Conservation (phyloP, 2,888 invertebrate species). For the Bhutanitis thaidina region DNA sequence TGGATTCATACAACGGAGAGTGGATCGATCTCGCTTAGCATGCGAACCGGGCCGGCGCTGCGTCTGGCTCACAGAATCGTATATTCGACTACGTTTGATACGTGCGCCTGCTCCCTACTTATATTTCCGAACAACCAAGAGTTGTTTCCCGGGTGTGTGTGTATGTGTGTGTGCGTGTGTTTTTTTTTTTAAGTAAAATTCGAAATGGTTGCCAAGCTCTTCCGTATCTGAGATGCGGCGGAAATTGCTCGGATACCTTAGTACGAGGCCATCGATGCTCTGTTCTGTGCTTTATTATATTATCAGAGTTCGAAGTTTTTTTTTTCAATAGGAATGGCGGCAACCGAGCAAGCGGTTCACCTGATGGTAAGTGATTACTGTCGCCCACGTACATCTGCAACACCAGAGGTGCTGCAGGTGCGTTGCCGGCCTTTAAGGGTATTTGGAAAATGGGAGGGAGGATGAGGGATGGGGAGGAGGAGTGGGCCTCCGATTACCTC, state of each 20-base stretch:
- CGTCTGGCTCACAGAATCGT: conserved; percentile 37
- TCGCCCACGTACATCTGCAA: no score
- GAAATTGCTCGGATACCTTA: conserved; percentile 43
- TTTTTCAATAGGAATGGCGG: no score
- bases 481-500: no score
- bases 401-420: no score
- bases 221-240: conserved; percentile 36
- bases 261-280: conserved; percentile 1
- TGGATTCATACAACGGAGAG: conserved; percentile 15
- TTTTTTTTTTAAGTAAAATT: conserved; percentile 34
- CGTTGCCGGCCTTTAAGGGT: no score
- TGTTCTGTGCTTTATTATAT: no score
- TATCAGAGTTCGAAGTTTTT: no score
- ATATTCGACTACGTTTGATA: conserved; percentile 37
- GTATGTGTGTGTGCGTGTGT: no score
- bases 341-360: no score
- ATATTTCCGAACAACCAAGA: conserved; percentile 44
- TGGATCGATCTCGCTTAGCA: conserved; percentile 40
- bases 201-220: conserved; percentile 47
- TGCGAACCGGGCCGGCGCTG: conserved; percentile 33
- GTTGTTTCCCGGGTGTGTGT: conserved; percentile 36
- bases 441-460: no score
- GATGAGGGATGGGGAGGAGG: no score
- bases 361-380: no score
- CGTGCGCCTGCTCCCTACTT: conserved; percentile 34